These are phyloP conservation scores for Sarcophaga caerulescens DNA, from an alignment of 2,888 invertebrate species.

Conservation along the genomic window DNA sequence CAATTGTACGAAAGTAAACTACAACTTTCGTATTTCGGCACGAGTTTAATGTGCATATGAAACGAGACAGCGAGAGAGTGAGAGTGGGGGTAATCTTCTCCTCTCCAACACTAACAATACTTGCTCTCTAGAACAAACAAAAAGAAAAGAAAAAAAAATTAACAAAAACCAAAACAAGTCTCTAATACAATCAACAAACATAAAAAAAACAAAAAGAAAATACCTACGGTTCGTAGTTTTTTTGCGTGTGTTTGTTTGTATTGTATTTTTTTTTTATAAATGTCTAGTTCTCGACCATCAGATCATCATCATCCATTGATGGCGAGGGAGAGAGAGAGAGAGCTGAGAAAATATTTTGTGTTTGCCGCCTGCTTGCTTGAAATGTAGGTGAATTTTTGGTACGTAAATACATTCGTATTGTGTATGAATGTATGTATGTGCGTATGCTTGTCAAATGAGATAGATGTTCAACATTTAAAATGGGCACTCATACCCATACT, in stretches of 20 bases:
- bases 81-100: neutral
- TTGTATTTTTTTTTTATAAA: constrained; percentile 35
- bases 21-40: constrained; percentile 31
- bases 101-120: neutral
- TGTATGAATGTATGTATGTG: constrained; percentile 10
- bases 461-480: constrained; percentile 10
- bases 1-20: neutral
- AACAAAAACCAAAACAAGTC: too few relatives aligned
- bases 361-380: neutral
- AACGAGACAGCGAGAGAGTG: too few relatives aligned
- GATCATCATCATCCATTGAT: constrained; percentile 12
- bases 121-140: constrained; percentile 1
- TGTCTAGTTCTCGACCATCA: constrained; percentile 51
- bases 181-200: too few relatives aligned
- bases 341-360: constrained; percentile 22
- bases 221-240: neutral
- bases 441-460: neutral
- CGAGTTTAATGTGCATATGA: constrained; percentile 16
- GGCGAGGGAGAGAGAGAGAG: constrained; percentile 1
- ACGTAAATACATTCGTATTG: neutral
- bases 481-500: constrained; percentile 23
- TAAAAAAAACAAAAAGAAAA: neutral
- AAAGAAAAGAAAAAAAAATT: neutral
- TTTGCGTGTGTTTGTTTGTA: constrained; percentile 6
- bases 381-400: constrained; percentile 48